Evolutionary conservation across 2,113 vertebrate genomes (phyloP), one percentile per base, ranked within the genome.

Genomic region (Thunnus thynnus): DNA sequence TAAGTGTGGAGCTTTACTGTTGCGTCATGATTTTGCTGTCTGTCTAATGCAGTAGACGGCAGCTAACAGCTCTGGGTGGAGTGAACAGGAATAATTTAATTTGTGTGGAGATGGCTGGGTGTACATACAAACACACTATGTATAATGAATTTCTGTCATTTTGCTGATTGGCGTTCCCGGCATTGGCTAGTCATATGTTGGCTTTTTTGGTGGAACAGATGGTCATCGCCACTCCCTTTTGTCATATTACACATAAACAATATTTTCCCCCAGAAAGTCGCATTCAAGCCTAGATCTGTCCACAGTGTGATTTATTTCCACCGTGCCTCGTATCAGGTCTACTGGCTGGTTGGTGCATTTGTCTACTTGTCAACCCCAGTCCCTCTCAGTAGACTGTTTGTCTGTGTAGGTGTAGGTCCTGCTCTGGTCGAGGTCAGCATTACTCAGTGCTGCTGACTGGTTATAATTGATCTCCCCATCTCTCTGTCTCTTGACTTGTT

Each of bases 331-430:
- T 22, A 13, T 50, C 27, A 56, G 48, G 9, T 51, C 3, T 27
- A 1, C 22, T 52, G 48, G 61, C 22, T 41, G 17, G 52, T 64
- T 47, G 58, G 55, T 66, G 57, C 58, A 41, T 65, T 58, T 54
- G 57, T 66, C 30, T 46, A 2, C 80, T 66, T 73, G 20, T 76
- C 75, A 71, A 54, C 27, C 61, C 3, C 11, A n/a, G 69, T 82
- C 70, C 30, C 62, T 82, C 57, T 72, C 47, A 48, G 27, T 41
- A 60, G 75, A 52, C 41, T 65, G 72, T 66, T 57, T 77, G 52
- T 65, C 30, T 79, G 69, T 85, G 82, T 78, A 75, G 75, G 72
- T 89, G 72, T 69, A 55, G 55, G 68, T 58, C 50, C 22, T 63
- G 76, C 52, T 82, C 20, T 64, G 50, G 22, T 86, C 47, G 4